Percentiles rank a stretch among this genome's conserved stretches.
phyloP scores from a whole-genome alignment of 2,113 vertebrate species.

The Sinocyclocheilus anshuiensis region DNA sequence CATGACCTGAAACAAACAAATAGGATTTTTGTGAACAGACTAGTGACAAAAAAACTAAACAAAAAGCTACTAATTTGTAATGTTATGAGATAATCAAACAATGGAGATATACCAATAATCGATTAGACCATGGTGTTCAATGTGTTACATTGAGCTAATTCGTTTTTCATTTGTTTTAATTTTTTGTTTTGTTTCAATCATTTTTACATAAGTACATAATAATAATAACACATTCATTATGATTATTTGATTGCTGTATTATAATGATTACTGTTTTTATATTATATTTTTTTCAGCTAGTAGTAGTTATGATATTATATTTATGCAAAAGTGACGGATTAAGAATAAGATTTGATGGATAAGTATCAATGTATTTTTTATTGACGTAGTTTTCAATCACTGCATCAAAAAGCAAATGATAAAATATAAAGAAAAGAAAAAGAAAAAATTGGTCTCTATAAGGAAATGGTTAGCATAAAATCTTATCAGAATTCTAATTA shows the following conservation, averaged over 20 bases:
- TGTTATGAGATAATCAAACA: not conserved
- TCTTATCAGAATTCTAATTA: not conserved
- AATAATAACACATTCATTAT: no score
- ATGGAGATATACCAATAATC: not conserved
- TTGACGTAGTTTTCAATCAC: not conserved
- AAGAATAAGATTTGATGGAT: not conserved
- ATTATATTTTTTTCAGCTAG: not conserved
- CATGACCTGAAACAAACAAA: constrained; percentile 77
- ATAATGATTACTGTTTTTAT: not conserved
- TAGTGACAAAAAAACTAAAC: not conserved
- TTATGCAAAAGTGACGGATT: not conserved
- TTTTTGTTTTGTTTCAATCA: no score
- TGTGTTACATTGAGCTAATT: not conserved
- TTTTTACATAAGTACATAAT: no score
- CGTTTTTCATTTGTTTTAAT: no score
- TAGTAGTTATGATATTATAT: not conserved
- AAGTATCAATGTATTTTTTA: not conserved
- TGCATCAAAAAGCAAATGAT: not conserved
- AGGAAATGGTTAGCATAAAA: not conserved
- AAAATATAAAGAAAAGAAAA: not conserved
- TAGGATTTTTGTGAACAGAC: not conserved
- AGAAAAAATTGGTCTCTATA: not conserved
- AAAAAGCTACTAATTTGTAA: not conserved
- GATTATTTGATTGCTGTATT: no score
- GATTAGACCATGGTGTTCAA: not conserved